These are phyloP conservation scores for Panopea generosa DNA, from an alignment of 2,888 invertebrate species.

Conservation along the genomic window DNA sequence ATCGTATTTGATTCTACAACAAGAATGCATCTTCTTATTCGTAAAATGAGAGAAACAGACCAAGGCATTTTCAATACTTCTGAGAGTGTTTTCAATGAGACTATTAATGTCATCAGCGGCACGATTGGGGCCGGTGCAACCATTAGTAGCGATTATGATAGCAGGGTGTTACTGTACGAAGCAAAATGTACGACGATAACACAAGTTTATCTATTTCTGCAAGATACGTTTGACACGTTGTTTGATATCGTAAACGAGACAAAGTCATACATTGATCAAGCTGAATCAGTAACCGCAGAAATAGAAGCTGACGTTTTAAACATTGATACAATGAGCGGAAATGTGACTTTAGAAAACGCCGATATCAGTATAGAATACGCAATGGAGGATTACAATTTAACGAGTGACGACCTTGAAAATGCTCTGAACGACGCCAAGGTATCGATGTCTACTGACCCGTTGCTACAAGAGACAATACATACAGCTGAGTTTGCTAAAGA, in stretches of 20 bases:
- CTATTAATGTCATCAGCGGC: conserved; percentile 9
- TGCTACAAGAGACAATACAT: not conserved
- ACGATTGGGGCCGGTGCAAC: conserved; percentile 12
- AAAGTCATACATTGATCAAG: conserved; percentile 9
- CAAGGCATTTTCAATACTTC: not conserved
- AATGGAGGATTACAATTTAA: conserved; percentile 35
- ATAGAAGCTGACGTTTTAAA: not conserved
- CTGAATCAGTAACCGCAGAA: not conserved
- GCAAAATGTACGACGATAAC: conserved; percentile 20
- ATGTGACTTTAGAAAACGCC: conserved; percentile 32
- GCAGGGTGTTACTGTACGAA: conserved; percentile 19
- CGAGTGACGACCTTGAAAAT: conserved; percentile 24
- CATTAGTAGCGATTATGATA: conserved; percentile 14
- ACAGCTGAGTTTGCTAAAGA: conserved; percentile 7
- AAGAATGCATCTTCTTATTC: conserved; percentile 18
- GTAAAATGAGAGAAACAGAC: conserved; percentile 20
- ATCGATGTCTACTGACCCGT: not conserved
- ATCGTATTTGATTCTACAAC: conserved; percentile 12
- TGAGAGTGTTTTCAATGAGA: conserved; percentile 9
- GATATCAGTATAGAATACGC: conserved; percentile 32
- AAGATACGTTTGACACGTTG: conserved; percentile 23
- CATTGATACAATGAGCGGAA: not conserved
- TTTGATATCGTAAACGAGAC: conserved; percentile 28
- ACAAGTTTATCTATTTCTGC: conserved; percentile 14
- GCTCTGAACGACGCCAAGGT: conserved; percentile 21